A percentile compares a stretch with the other conserved stretches of the same genome.
These are phyloP conservation scores for Pherbina coryleti DNA, from an alignment of 2,888 invertebrate genomes.

Conservation along the genomic window DNA sequence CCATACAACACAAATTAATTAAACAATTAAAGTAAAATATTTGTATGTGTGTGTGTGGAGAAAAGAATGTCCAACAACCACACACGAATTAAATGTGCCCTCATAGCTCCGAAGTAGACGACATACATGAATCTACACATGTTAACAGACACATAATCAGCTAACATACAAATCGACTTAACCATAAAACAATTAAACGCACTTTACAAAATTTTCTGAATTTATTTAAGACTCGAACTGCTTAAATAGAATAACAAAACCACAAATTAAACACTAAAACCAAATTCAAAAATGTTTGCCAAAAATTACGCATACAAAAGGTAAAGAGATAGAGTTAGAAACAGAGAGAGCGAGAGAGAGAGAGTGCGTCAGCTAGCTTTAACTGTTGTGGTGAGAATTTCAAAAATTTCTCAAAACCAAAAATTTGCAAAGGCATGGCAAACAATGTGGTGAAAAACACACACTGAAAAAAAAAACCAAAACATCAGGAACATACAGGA, in stretches of 20 bases:
- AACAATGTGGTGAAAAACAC: neutral
- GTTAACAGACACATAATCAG: neutral
- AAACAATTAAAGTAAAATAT: too few relatives aligned
- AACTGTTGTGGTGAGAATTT: neutral
- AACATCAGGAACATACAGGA: neutral
- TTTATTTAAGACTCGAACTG: neutral
- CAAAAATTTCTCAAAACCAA: neutral
- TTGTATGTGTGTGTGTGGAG: too few relatives aligned
- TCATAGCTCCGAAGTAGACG: too few relatives aligned
- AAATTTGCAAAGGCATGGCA: neutral
- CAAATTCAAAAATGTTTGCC: neutral
- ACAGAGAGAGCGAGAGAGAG: neutral
- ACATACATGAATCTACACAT: neutral
- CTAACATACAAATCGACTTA: neutral
- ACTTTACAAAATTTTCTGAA: neutral
- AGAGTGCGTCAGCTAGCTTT: neutral
- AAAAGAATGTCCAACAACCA: too few relatives aligned
- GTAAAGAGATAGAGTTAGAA: neutral
- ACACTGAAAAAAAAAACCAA: neutral
- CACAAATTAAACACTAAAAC: constrained; percentile 18
- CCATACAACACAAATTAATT: too few relatives aligned
- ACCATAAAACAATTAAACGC: constrained; percentile 14
- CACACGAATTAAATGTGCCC: too few relatives aligned
- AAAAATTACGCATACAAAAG: neutral
- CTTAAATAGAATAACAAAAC: constrained; percentile 12